phyloP scores from a whole-genome alignment of 2,888 invertebrate species.

The Apomyelois bistriatella region DNA sequence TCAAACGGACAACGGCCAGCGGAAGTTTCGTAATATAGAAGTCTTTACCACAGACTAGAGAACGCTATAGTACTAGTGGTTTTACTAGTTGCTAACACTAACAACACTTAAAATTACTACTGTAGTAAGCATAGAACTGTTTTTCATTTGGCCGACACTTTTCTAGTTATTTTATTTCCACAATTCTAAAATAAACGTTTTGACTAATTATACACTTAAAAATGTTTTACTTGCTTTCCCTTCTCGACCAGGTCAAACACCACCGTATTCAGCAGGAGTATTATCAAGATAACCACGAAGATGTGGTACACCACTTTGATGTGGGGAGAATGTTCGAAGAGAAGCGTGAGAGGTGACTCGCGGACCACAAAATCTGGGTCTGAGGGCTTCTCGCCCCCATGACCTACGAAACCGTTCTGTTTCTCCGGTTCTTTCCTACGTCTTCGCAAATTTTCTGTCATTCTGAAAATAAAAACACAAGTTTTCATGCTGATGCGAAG shows the following conservation, averaged over 20 bases:
- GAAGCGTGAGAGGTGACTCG: conserved; percentile 89
- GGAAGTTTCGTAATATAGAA: too few species aligned
- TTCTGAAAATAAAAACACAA: conserved; percentile 16
- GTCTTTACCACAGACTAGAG: too few species aligned
- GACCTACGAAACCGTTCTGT: conserved; percentile 38
- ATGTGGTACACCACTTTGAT: conserved; percentile 92
- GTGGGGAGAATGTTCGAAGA: conserved; percentile 86
- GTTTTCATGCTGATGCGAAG: too few species aligned
- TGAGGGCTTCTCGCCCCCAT: conserved; percentile 31
- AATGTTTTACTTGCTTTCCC: conserved; percentile 83
- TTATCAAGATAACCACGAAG: conserved; percentile 87
- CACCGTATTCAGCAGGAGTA: conserved; percentile 86
- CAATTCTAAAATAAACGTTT: too few species aligned
- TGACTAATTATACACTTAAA: neutral
- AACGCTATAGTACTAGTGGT: too few species aligned
- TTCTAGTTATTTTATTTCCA: too few species aligned
- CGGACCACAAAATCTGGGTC: conserved; percentile 81
- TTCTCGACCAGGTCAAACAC: conserved; percentile 86
- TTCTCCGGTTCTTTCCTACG: conserved; percentile 23
- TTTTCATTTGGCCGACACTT: too few species aligned
- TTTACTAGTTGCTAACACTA: too few species aligned
- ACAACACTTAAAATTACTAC: too few species aligned
- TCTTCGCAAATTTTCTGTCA: conserved; percentile 29
- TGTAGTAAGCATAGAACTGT: too few species aligned
- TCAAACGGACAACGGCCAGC: too few species aligned